Conservation (phyloP, 2,888 invertebrate species). For the Lordiphosa fenestrarum region DNA sequence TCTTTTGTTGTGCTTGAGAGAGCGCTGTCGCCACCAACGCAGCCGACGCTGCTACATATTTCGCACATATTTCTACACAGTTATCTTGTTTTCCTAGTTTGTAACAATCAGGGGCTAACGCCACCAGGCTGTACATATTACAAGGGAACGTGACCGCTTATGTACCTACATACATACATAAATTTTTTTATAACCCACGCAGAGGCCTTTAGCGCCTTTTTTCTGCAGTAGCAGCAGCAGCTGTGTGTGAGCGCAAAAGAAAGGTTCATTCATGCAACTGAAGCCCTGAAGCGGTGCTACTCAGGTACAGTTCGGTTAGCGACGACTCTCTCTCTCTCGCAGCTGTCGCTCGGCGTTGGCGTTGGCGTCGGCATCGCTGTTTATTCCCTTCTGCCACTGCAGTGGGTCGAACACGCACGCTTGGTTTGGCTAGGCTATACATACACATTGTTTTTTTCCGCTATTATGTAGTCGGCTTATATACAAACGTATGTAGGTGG, state of each 20-base stretch:
- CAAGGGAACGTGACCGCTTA: conserved; percentile 65
- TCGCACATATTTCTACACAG: conserved; percentile 54
- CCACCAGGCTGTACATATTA: conserved; percentile 53
- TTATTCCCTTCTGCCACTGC: conserved; percentile 39
- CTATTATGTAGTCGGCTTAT: conserved; percentile 55
- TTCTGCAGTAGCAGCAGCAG: conserved; percentile 52
- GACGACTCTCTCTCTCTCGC: conserved; percentile 29
- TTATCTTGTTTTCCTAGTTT: conserved; percentile 58
- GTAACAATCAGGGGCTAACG: conserved; percentile 56
- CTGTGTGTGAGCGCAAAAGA: conserved; percentile 32
- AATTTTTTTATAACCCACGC: conserved; percentile 56
- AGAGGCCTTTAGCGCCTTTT: conserved; percentile 39
- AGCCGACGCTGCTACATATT: conserved; percentile 29
- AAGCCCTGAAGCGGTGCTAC: conserved; percentile 49
- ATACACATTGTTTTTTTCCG: conserved; percentile 34
- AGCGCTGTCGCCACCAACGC: too few relatives aligned
- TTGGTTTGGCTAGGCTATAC: conserved; percentile 49
- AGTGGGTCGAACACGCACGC: conserved; percentile 65
- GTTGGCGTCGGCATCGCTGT: conserved; percentile 28
- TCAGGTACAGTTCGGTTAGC: conserved; percentile 65
- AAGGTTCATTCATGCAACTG: conserved; percentile 65
- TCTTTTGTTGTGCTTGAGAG: conserved; percentile 28
- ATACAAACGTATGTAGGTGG: conserved; percentile 13
- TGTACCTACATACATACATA: conserved; percentile 28
- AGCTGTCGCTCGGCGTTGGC: conserved; percentile 25